These are phyloP conservation scores for Phenganax marumi DNA, from an alignment of 92 coral and sea anemone species.

Conservation along the genomic window DNA sequence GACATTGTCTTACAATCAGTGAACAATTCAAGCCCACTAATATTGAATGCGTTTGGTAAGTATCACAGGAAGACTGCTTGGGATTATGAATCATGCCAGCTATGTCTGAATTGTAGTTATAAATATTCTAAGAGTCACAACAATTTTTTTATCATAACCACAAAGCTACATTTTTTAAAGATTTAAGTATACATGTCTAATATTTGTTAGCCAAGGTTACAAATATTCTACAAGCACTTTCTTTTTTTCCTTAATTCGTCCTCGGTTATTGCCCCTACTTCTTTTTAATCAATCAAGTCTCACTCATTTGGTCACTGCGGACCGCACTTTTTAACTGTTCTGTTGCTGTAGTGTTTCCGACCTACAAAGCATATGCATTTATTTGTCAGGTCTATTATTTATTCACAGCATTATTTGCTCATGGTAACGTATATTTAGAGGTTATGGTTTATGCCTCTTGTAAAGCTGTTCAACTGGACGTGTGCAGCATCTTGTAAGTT, in stretches of 20 bases:
- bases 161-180: fast-evolving
- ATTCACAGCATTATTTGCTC: neutral
- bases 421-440: neutral
- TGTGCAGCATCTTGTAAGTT: neutral
- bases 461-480: neutral
- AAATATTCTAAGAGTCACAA: no score
- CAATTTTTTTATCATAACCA: no score
- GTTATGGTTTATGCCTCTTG: neutral
- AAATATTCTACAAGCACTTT: conserved; percentile 2
- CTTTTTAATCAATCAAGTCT: conserved; percentile 41
- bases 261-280: conserved; percentile 36
- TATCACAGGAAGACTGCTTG: no score
- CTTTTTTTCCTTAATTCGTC: conserved; percentile 20
- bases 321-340: neutral
- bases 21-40: no score
- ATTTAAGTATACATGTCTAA: neutral
- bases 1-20: no score
- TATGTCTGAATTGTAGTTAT: no score
- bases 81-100: no score
- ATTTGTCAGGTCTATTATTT: neutral
- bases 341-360: neutral
- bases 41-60: no score
- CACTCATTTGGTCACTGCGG: conserved; percentile 20
- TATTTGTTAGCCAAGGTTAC: no score
- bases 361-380: neutral